Evolutionary conservation across 2,113 vertebrate species (phyloP), one percentile per base, ranked within the genome.

Genomic region (Pyxicephalus adspersus): DNA sequence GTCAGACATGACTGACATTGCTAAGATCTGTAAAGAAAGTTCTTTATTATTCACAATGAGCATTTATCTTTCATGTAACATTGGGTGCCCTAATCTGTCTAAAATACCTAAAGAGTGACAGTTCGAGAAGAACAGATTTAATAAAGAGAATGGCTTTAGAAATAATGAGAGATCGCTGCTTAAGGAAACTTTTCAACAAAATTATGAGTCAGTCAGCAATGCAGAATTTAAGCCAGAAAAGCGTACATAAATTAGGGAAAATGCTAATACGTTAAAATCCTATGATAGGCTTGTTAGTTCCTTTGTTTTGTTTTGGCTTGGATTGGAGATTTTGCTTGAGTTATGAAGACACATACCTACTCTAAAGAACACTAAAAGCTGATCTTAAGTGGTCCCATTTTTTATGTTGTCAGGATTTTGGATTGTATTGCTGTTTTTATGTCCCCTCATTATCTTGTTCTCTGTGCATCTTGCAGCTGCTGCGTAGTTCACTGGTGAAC

Each of bases 401-500:
- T 75, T 75, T 75, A 75, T 45, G 50, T 55, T 82, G 80, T 82
- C 80, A 74, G 70, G 18, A 54, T 75, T 57, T 66, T 82, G 71
- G 80, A 82, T 66, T 45, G 7, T 29, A 13, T 28, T 57, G 26
- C 79, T 58, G 20, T 31, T 74, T 75, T 82, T 82, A 66, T 74
- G 29, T 80, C 80, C 63, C 31, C 23, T 66, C 22, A 66, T 82
- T 82, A 66, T 65, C 61, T 29, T 15, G 26, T 22, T 15, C 4
- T 51, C n/a, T 77, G 3, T 65, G 23, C 50, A 78, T 52, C 78
- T 80, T 89, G 0, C 83, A 99, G 98, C 87, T 99, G 3, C 87
- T 99, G 67, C 94, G 98, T 38, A 99, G 97, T 85, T 99, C 97
- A 6, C 87, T 99, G 92, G 98, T 99, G 79, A 99, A 99, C 88